Evolutionary conservation across 2,113 vertebrate species (phyloP), one percentile per base, ranked within the genome.

Genomic region (Ciconia maguari): DNA sequence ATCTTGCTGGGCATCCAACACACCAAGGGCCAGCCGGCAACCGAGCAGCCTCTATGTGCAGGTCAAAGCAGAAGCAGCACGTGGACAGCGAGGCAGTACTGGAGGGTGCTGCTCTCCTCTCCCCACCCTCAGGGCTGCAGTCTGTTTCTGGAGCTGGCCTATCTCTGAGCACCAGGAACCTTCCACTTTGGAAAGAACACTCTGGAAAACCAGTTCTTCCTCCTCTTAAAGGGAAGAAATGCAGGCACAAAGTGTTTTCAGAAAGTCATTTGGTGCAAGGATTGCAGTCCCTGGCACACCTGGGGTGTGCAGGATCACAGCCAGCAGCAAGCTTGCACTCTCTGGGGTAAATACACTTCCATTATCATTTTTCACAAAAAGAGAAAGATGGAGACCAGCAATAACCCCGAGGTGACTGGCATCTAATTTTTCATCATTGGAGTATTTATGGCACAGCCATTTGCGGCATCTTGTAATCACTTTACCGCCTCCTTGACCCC

Each of bases 391-490:
- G 87, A 95, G 90, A 72, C 93, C 85, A 58, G 84, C 85, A 96
- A 85, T 65, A 89, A 95, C 83, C 54, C 80, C 1, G 81, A 94
- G 88, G 90, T 95, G 82, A 92, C 91, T 42, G 80, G 80, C 64
- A 79, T 93, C 85, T 91, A 62, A 94, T 96, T 97, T 94, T 93
- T 93, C 91, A 94, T 95, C 60, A 89, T 44, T 60, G 30, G 51
- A 95, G 76, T 83, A 90, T 91, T 93, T 88, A 90, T 79, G 96
- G 70, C n/a, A 54, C 20, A 54, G 91, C 74, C 77, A 21, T 65
- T 66, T 87, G 94, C 89, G 93, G 92, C 41, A 58, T 80, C 97
- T 95, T 94, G 91, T 95, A 97, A 97, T 95, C 80, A 82, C 92
- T 92, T 95, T 90, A 83, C 95, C 1, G 22, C 85, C 83, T 71